These are phyloP conservation scores for Melanchra persicariae DNA, from an alignment of 2,888 invertebrate species.

Conservation along the genomic window DNA sequence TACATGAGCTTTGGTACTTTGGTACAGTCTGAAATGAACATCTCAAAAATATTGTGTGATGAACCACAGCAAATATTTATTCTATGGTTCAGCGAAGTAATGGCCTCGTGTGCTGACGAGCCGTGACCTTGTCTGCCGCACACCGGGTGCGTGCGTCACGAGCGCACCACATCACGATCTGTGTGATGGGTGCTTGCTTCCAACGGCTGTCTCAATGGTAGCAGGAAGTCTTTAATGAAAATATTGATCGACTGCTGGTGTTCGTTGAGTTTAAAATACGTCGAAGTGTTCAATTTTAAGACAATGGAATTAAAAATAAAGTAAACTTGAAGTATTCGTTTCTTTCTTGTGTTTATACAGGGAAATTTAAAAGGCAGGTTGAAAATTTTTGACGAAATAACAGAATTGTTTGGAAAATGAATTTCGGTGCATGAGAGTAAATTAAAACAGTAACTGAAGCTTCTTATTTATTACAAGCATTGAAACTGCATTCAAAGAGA, in stretches of 20 bases:
- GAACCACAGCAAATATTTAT: slow-evolving; percentile 16
- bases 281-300: not conserved
- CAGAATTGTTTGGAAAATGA: not conserved
- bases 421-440: not conserved
- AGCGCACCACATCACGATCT: slow-evolving; percentile 68
- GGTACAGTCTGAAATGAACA: too few relatives aligned
- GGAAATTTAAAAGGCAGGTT: not conserved
- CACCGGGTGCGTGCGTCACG: slow-evolving; percentile 72
- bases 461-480: too few relatives aligned
- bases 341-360: not conserved
- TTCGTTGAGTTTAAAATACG: not conserved
- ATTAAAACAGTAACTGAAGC: not conserved
- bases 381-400: not conserved
- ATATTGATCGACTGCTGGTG: slow-evolving; percentile 26
- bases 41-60: not conserved
- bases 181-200: slow-evolving; percentile 44
- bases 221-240: slow-evolving; percentile 56
- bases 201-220: slow-evolving; percentile 40
- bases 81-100: slow-evolving; percentile 55
- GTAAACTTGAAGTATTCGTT: not conserved
- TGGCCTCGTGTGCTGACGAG: slow-evolving; percentile 68
- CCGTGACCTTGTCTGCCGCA: slow-evolving; percentile 73
- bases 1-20: too few relatives aligned
- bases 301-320: not conserved
- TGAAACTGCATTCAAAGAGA: too few relatives aligned